Evolutionary conservation across 2,888 invertebrate genomes (phyloP), one percentile per base, ranked within the genome.

Genomic region (Aphodius sticticus): DNA sequence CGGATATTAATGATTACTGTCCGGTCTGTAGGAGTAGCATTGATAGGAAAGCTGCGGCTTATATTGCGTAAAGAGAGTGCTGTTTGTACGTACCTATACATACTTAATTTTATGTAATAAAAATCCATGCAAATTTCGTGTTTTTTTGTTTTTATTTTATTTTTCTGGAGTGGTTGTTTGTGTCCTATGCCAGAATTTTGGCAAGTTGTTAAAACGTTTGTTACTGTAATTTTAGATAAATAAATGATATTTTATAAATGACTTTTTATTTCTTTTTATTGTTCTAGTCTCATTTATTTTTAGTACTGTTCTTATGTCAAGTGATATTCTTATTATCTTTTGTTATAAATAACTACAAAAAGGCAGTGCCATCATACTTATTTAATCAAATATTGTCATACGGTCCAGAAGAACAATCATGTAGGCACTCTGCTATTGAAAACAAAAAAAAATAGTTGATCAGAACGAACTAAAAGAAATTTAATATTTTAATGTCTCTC

Each of bases 1-100:
- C 93, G 82, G 92, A 93, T 86, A 94, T 97, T 80, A 90, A 89
- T 15, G 91, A 92, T 80, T 89, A 89, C 77, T 97, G 97, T 86
- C 97, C 97, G 0, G 92, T 97, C 38, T 97, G 97, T 88, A 91
- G 97, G 83, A 90, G 92, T 83, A 86, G 87, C 81, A 95, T 97
- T 81, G 90, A 91, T 38, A 92, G 93, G 76, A 94, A 93, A 88
- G 92, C 94, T 37, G 94, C 95, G 0, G 95, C 96, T 16, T 96
- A 95, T 86, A 94, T 96, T 82, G 91, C 94, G 79, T 95, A 74
- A 74, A 74, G 26, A 26, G 16, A n/a, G 37, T 74, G 71, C 16
- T 74, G 35, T 15, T 74, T 74, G 36, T 36, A 26, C 35, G 16
- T 74, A 74, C 35, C 26, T 74, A 74, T 16, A 74, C 37, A 74